Percentiles rank a stretch among this genome's conserved stretches.
phyloP scores from a whole-genome alignment of 2,113 vertebrate genomes.

The Gavialis gangeticus region DNA sequence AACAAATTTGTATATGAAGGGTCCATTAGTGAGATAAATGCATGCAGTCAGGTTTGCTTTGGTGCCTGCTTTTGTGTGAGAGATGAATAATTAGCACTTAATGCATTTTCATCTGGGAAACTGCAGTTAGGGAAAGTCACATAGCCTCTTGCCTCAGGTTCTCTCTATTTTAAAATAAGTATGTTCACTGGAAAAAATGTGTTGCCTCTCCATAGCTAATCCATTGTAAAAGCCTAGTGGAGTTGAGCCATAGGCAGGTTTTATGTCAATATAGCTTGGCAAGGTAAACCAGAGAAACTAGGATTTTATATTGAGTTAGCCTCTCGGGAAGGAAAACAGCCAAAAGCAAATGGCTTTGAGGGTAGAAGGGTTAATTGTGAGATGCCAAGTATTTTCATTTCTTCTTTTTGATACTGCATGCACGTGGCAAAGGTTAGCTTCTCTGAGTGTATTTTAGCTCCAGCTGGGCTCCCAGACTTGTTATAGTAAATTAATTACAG shows the following conservation, averaged over 20 bases:
- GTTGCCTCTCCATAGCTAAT: not conserved
- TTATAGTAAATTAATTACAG: not conserved
- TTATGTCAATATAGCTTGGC: not conserved
- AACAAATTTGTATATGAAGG: not conserved
- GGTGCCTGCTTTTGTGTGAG: not conserved
- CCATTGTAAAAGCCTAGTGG: not conserved
- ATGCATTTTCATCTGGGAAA: not conserved
- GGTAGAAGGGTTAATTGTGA: not conserved
- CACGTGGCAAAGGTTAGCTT: not conserved
- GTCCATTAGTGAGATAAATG: not conserved
- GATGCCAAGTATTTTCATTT: too few relatives aligned
- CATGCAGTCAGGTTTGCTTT: not conserved
- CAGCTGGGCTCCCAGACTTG: not conserved
- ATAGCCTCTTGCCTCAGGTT: not conserved
- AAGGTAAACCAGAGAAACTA: not conserved
- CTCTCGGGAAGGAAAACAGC: too few relatives aligned
- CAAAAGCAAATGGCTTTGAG: too few relatives aligned
- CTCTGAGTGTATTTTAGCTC: not conserved
- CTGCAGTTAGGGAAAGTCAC: not conserved
- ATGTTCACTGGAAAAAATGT: not conserved
- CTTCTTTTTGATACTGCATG: not conserved
- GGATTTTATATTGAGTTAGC: too few relatives aligned
- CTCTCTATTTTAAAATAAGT: not conserved
- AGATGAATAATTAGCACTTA: not conserved
- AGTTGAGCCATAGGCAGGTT: not conserved